phyloP scores from a whole-genome alignment of 2,888 invertebrate species.

The Sarcophaga rosellei region DNA sequence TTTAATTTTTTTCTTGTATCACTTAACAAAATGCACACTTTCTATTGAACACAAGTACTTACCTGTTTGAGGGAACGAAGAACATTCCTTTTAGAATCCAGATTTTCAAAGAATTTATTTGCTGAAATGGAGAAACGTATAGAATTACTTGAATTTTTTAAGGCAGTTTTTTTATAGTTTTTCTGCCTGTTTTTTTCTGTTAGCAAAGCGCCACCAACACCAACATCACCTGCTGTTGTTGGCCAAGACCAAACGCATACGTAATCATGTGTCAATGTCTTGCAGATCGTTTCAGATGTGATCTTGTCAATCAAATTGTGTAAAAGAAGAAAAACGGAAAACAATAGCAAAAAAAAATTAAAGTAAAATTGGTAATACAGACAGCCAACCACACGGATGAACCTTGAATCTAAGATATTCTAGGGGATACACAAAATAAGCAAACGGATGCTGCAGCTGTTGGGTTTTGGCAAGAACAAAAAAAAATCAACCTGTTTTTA shows the following conservation, averaged over 20 bases:
- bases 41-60: conserved; percentile 27
- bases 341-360: not conserved
- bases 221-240: conserved; percentile 23
- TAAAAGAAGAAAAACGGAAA: not conserved
- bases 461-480: not conserved
- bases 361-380: not conserved
- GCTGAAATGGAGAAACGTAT: too few relatives aligned
- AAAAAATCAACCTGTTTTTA: conserved; percentile 53
- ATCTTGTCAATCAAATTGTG: conserved; percentile 61
- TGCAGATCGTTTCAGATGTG: conserved; percentile 46
- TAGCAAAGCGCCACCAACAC: not conserved
- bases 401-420: not conserved
- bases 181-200: not conserved
- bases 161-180: not conserved
- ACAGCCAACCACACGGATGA: not conserved
- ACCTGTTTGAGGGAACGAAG: not conserved
- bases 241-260: conserved; percentile 13
- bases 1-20: not conserved
- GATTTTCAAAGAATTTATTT: not conserved
- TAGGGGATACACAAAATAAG: conserved; percentile 6
- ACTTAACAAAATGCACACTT: conserved; percentile 30
- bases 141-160: too few relatives aligned
- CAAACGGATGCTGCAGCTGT: conserved; percentile 59
- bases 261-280: conserved; percentile 58
- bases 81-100: not conserved